Conservation (phyloP, 1,140 invertebrate species). For the Heterodera carotae region DNA sequence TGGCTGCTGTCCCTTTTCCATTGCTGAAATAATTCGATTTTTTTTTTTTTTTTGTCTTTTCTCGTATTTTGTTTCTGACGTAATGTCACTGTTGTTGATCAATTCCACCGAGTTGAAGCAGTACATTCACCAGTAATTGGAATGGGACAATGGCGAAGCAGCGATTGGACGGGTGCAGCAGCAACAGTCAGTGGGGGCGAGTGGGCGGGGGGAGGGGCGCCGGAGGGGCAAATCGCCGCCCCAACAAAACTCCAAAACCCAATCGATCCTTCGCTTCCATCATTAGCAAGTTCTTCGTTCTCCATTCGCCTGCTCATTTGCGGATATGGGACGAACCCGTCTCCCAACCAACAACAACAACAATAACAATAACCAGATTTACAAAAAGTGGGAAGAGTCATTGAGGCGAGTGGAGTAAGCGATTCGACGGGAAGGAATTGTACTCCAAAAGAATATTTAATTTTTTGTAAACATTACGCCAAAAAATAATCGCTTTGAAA, state of each 20-base stretch:
- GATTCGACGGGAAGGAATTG: no score
- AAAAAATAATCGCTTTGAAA: no score
- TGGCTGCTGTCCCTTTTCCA: background rate
- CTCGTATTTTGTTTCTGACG: no score
- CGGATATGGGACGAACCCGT: background rate
- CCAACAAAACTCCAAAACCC: background rate
- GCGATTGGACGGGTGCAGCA: no score
- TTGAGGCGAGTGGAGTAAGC: no score
- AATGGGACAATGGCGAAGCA: background rate
- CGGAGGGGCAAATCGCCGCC: background rate
- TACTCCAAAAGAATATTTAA: no score
- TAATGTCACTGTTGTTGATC: background rate
- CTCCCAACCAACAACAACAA: no score
- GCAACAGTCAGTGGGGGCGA: no score
- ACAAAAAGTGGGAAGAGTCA: no score
- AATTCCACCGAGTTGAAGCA: background rate
- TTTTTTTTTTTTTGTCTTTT: background rate
- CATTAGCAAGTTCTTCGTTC: conserved; percentile 5
- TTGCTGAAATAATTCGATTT: background rate
- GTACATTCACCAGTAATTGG: background rate
- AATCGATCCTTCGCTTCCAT: conserved; percentile 1
- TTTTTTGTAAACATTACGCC: no score
- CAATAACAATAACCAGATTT: background rate
- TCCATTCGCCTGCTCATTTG: background rate
- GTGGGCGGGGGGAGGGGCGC: background rate